phyloP scores from a whole-genome alignment of 1,140 invertebrate species.

The Microplitis demolitor region DNA sequence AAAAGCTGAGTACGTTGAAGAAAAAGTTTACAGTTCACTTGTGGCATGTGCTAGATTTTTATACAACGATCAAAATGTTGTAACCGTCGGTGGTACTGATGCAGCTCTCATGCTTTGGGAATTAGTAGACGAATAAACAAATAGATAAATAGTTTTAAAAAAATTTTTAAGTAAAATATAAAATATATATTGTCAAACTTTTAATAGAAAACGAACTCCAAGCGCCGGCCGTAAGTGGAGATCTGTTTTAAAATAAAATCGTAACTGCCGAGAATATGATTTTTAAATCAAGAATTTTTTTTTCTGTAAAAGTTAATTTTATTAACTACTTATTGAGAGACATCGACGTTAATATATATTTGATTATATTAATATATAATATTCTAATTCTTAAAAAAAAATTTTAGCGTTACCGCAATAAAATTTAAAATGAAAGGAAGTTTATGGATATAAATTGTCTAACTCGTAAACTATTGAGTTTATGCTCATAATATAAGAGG shows the following conservation, averaged over 20 bases:
- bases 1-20: slow-evolving; percentile 85
- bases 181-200: neutral
- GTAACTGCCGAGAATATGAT: slow-evolving; percentile 24
- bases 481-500: no score
- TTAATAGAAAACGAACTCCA: neutral
- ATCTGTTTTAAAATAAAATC: neutral
- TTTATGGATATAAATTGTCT: neutral
- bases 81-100: slow-evolving; percentile 90
- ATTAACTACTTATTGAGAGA: no score
- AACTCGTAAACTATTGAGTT: no score
- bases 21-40: slow-evolving; percentile 87
- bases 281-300: neutral
- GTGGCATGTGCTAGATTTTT: slow-evolving; percentile 82
- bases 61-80: slow-evolving; percentile 83
- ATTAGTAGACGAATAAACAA: slow-evolving; percentile 72
- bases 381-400: no score
- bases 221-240: slow-evolving; percentile 16
- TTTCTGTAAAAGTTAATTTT: no score
- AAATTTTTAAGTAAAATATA: no score
- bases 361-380: no score
- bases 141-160: neutral
- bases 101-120: slow-evolving; percentile 93
- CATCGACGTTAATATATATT: no score
- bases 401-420: neutral
- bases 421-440: neutral